These are phyloP conservation scores for Trachemys scripta DNA, from an alignment of 2,113 vertebrate genomes.

Conservation along the genomic window DNA sequence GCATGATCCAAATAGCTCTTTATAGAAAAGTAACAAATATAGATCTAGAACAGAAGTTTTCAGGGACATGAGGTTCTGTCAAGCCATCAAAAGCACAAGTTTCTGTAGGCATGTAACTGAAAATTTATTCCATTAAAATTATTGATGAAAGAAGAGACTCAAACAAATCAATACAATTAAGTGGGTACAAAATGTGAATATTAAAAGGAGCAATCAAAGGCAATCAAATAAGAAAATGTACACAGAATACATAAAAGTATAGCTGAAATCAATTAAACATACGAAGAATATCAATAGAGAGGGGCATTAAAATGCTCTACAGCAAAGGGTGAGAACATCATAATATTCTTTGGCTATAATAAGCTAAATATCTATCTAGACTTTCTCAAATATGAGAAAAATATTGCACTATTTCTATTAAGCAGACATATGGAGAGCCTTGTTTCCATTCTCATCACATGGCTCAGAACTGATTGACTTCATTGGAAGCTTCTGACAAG, in stretches of 20 bases:
- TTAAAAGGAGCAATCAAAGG: constrained; percentile 36
- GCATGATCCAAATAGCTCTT: background rate
- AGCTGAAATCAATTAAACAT: constrained; percentile 55
- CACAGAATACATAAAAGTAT: constrained; percentile 9
- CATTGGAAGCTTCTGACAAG: constrained; percentile 31
- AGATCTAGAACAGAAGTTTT: background rate
- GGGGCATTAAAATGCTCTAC: constrained; percentile 16
- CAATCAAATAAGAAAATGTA: constrained; percentile 50
- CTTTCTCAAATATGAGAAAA: background rate
- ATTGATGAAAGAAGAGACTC: constrained; percentile 1
- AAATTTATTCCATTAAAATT: constrained; percentile 49
- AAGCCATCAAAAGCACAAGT: constrained; percentile 7
- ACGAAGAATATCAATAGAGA: constrained; percentile 7
- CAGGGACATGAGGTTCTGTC: background rate
- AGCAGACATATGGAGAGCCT: constrained; percentile 2
- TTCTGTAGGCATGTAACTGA: constrained; percentile 35
- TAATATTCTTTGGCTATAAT: background rate
- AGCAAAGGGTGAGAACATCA: background rate
- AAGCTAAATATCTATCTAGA: constrained; percentile 33
- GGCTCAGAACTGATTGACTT: constrained; percentile 31
- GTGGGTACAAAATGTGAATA: constrained; percentile 38
- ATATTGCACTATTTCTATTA: constrained; percentile 34
- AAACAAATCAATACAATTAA: constrained; percentile 68
- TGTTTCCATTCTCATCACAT: constrained; percentile 17
- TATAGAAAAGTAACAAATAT: background rate